Conservation (phyloP, 2,888 invertebrate species). For the Microctonus brassicae region DNA sequence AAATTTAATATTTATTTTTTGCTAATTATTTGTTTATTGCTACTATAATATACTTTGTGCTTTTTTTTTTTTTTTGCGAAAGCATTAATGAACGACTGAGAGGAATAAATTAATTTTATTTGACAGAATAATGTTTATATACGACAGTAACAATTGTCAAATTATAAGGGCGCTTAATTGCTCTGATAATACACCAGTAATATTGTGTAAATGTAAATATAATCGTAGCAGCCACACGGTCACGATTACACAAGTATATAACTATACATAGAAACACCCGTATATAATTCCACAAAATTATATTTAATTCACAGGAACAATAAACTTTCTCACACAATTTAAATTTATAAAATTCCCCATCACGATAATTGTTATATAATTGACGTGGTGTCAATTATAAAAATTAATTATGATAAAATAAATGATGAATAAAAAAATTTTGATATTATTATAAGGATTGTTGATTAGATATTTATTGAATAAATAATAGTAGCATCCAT, state of each 20-base stretch:
- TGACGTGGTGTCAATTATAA: background rate
- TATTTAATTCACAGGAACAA: background rate
- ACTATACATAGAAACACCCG: background rate
- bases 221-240: background rate
- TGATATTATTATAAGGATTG: no score
- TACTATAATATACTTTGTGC: no score
- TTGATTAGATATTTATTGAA: no score
- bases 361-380: slow-evolving; percentile 6
- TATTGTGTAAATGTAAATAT: background rate
- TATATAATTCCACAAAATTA: no score
- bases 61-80: no score
- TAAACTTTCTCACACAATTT: slow-evolving; percentile 5
- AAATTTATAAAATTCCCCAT: background rate
- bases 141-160: background rate
- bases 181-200: background rate
- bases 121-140: background rate
- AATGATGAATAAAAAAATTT: no score
- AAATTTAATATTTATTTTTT: no score
- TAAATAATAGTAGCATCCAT: no score
- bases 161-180: background rate
- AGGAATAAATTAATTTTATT: background rate
- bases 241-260: background rate
- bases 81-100: background rate
- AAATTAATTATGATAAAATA: background rate
- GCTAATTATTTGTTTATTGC: no score